Base-by-base conservation (phyloP, 2,888 invertebrate genomes). In the Coecobrya sp. region DNA sequence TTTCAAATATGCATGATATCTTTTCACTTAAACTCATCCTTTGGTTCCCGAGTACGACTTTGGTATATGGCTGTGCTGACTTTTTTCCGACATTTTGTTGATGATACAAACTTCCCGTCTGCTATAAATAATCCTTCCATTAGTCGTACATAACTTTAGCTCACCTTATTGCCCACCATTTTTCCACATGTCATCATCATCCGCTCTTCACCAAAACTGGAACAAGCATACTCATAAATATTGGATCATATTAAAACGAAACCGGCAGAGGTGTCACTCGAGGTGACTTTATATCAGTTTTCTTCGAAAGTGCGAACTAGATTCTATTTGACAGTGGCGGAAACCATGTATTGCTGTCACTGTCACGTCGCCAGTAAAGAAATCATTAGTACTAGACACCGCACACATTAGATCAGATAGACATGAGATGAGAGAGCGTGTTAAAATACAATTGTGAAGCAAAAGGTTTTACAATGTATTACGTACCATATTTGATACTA, bases 181-280 rank as follows among this genome's bases (percentile, higher is more conserved):
- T 8, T 79, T 65, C 25, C 11, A 52, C 5, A 4, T 79, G 73
- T 87, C 59, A 68, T 27, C 8, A 42, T 36, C 42, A 36, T 49
- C 45, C 86, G 65, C 62, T 84, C n/a, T 84, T 84, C 19, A 5
- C 55, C 36, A 25, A 88, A 88, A 88, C 81, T 88, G 88, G 88
- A 88, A 42, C 88, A 88, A 59, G 65, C 22, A 49, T 27, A 49
- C 55, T 65, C 88, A 88, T 88, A 88, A 79, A 88, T 88, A 81
- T 81, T 88, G 88, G 65, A 88, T 81, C 42, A 30, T 52, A n/a
- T 52, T 27, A 79, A 52, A 13, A 52, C 52, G 49, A 52, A 52
- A 36, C 25, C 42, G 70, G n/a, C 16, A 5, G 11, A 3, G 68
- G 70, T 42, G 70, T 42, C 70, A 42, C 19, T 73, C 25, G 70